These are phyloP conservation scores for Drosophila diplacantha DNA, from an alignment of 2,888 invertebrate genomes.

Conservation along the genomic window DNA sequence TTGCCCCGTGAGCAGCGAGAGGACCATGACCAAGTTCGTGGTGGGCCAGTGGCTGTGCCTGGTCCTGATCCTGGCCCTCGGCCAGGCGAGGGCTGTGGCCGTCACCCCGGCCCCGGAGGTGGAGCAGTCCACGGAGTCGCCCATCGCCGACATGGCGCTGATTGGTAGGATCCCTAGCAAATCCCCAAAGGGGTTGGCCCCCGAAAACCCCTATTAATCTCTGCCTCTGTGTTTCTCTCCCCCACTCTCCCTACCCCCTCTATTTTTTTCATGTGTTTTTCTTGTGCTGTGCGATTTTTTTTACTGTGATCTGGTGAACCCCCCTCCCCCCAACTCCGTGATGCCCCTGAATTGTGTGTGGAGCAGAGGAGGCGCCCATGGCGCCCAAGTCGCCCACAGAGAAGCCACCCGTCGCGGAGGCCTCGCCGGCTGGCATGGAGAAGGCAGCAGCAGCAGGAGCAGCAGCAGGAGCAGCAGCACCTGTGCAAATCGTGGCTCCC, in stretches of 20 bases:
- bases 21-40: constrained; percentile 51
- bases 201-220: constrained; percentile 13
- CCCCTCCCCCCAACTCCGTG: neutral
- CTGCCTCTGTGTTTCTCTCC: constrained; percentile 29
- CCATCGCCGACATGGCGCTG: constrained; percentile 69
- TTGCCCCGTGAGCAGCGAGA: neutral
- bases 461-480: constrained; percentile 20
- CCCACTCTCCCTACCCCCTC: constrained; percentile 5
- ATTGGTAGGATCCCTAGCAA: constrained; percentile 62
- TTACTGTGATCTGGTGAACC: constrained; percentile 14
- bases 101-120: constrained; percentile 35
- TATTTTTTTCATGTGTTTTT: constrained; percentile 58
- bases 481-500: constrained; percentile 1
- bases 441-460: constrained; percentile 5
- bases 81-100: constrained; percentile 30
- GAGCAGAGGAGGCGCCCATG: constrained; percentile 42
- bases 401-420: constrained; percentile 42
- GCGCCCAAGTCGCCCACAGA: constrained; percentile 52
- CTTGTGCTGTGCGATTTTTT: constrained; percentile 18
- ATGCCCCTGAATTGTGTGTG: constrained; percentile 14
- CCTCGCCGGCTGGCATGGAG: constrained; percentile 1
- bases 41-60: constrained; percentile 31
- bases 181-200: neutral
- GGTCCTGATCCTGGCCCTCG: constrained; percentile 43
- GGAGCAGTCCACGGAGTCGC: constrained; percentile 69